Base-by-base conservation (phyloP, 2,113 vertebrate genomes). In the Hepsetus odoe region DNA sequence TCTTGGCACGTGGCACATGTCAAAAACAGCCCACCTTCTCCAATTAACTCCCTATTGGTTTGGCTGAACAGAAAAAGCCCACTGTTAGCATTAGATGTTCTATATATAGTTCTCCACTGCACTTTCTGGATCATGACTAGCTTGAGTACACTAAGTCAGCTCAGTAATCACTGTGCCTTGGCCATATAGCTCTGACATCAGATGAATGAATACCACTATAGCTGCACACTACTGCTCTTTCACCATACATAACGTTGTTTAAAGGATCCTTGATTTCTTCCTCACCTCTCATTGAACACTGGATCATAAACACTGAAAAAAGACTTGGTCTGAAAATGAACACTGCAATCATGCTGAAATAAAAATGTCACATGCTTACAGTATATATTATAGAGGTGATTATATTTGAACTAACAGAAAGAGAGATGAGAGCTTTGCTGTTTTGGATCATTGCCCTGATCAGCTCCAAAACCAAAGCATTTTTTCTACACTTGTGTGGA, bases 191-290 rank as follows among this genome's bases (percentile, higher is more conserved):
- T 74, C 80, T 85, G 82, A 88, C 86, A 88, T 82, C 61, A 86
- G 85, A 88, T 89, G 86, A 91, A 89, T 90, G 86, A 89, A 86
- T 76, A 80, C 85, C 87, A 86, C 90, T 87, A 82, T 82, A 73
- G 65, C 3, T 2, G 78, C 86, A 93, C 89, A 93, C 87, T 83
- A 85, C 83, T 76, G 82, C 75, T 87, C 91, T 90, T 93, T 92
- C 90, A 92, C 87, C 77, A 89, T 88, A 89, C 88, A 92, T 89
- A 83, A 85, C 73, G n/a, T 61, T 30, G 46, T 76, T 73, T 86
- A 89, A 90, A 88, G 86, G 85, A 86, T 76, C 83, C 85, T 86
- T 89, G 51, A 26, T 20, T 32, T 67, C 59, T 77, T 33, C 44
- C 40, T 61, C 13, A 40, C 38, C 38, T 51, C 18, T 58, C 2